phyloP scores from a whole-genome alignment of 2,888 invertebrate species.

The Unio delphinus region DNA sequence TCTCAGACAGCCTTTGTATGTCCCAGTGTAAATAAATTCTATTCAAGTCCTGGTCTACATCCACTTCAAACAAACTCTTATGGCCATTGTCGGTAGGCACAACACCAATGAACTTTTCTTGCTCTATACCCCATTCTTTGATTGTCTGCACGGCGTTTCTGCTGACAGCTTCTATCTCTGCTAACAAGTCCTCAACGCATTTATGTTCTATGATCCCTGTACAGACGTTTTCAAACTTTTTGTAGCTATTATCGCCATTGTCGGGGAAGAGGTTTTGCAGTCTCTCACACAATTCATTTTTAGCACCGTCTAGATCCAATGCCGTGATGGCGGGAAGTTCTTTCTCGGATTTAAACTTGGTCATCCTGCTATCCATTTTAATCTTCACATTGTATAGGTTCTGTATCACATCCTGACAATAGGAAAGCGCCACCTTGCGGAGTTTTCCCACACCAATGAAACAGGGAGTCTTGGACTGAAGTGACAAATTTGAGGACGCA shows the following conservation, averaged over 20 bases:
- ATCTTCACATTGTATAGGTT: constrained; percentile 43
- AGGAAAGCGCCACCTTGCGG: constrained; percentile 30
- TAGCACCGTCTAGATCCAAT: constrained; percentile 9
- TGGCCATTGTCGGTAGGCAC: constrained; percentile 21
- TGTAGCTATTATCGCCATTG: constrained; percentile 11
- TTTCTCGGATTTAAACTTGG: constrained; percentile 20
- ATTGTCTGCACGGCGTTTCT: constrained; percentile 2
- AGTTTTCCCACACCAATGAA: constrained; percentile 32
- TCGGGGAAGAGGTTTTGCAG: constrained; percentile 25
- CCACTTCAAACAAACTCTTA: constrained; percentile 10
- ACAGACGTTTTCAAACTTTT: constrained; percentile 15
- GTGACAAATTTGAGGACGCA: background rate
- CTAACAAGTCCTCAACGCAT: constrained; percentile 15
- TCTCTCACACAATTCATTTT: constrained; percentile 6
- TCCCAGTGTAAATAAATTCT: constrained; percentile 34
- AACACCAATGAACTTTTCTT: constrained; percentile 30
- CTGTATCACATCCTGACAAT: constrained; percentile 26
- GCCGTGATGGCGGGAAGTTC: constrained; percentile 26
- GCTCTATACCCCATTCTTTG: constrained; percentile 30
- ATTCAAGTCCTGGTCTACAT: constrained; percentile 22
- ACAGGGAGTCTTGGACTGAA: constrained; percentile 9
- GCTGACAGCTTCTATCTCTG: background rate
- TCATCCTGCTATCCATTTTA: constrained; percentile 24
- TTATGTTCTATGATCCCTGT: constrained; percentile 20
- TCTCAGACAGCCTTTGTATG: constrained; percentile 14